Conservation (phyloP, 2,113 vertebrate genomes). For the Brachirus orientalis region DNA sequence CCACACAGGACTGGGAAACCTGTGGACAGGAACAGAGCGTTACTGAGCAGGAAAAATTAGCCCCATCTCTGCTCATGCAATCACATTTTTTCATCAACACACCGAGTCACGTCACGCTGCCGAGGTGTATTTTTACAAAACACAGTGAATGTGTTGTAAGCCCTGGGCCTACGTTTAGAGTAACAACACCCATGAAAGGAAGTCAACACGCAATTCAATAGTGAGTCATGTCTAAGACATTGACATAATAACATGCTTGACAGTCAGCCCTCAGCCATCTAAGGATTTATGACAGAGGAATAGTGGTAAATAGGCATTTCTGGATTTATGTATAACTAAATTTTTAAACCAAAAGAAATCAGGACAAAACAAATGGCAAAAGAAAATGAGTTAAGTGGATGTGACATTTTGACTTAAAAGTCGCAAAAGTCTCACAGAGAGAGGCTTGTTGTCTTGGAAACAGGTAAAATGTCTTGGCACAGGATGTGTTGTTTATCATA, state of each 20-base stretch:
- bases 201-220: slow-evolving; percentile 25
- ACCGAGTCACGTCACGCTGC: slow-evolving; percentile 3
- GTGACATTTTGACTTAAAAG: too few species aligned
- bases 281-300: slow-evolving; percentile 17
- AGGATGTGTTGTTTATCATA: slow-evolving; percentile 7
- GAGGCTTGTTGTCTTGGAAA: slow-evolving; percentile 39
- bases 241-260: slow-evolving; percentile 52
- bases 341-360: neutral
- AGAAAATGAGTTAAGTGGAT: too few species aligned
- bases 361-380: neutral
- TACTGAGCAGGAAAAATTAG: neutral
- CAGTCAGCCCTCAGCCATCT: slow-evolving; percentile 20
- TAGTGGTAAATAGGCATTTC: slow-evolving; percentile 2
- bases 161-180: slow-evolving; percentile 42
- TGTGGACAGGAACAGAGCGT: slow-evolving; percentile 49
- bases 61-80: slow-evolving; percentile 7
- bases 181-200: slow-evolving; percentile 35
- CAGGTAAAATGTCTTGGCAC: slow-evolving; percentile 41
- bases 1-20: slow-evolving; percentile 85
- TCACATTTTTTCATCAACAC: slow-evolving; percentile 16
- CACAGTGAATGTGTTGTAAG: slow-evolving; percentile 32
- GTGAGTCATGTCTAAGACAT: slow-evolving; percentile 46
- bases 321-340: neutral
- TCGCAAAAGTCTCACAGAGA: too few species aligned
- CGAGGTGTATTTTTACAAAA: slow-evolving; percentile 49